phyloP scores from a whole-genome alignment of 37 sponge, comb jelly and placozoan species.

The Oscarella lobularis region DNA sequence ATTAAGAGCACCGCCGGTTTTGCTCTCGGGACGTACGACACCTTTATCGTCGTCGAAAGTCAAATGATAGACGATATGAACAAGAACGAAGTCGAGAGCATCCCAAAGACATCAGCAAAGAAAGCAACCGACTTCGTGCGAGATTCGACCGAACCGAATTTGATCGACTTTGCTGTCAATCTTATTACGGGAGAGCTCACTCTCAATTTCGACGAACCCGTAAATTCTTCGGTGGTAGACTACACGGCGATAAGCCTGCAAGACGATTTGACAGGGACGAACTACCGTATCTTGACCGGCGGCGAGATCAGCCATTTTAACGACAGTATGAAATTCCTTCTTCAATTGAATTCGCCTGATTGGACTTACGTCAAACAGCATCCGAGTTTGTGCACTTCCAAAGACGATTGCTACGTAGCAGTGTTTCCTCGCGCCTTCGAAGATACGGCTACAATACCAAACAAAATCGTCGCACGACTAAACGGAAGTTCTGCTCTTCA shows the following conservation, averaged over 20 bases:
- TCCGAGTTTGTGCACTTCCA: slow-evolving; percentile 51
- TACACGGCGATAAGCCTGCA: slow-evolving; percentile 54
- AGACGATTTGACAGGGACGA: slow-evolving; percentile 31
- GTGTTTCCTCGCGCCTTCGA: slow-evolving; percentile 58
- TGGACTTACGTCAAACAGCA: slow-evolving; percentile 34
- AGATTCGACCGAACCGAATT: slow-evolving; percentile 51
- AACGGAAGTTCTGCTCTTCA: slow-evolving; percentile 52
- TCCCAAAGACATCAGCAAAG: slow-evolving; percentile 33
- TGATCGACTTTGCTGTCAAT: slow-evolving; percentile 51
- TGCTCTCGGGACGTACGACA: slow-evolving; percentile 26
- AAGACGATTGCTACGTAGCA: slow-evolving; percentile 40
- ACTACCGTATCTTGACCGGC: slow-evolving; percentile 50
- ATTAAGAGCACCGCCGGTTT: slow-evolving; percentile 53
- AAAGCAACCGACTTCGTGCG: slow-evolving; percentile 41
- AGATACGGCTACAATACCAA: slow-evolving; percentile 73
- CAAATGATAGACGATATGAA: slow-evolving; percentile 40
- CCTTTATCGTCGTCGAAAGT: slow-evolving; percentile 23
- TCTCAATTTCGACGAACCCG: slow-evolving; percentile 70
- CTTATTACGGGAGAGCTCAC: slow-evolving; percentile 59
- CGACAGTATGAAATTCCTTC: slow-evolving; percentile 25
- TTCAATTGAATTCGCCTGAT: slow-evolving; percentile 39
- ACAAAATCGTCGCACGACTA: slow-evolving; percentile 59
- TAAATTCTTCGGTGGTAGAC: slow-evolving; percentile 36
- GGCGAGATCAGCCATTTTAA: slow-evolving; percentile 19
- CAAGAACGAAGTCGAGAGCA: slow-evolving; percentile 37